Conservation (phyloP, 2,888 invertebrate genomes). For the Meteorus cinctellus region DNA sequence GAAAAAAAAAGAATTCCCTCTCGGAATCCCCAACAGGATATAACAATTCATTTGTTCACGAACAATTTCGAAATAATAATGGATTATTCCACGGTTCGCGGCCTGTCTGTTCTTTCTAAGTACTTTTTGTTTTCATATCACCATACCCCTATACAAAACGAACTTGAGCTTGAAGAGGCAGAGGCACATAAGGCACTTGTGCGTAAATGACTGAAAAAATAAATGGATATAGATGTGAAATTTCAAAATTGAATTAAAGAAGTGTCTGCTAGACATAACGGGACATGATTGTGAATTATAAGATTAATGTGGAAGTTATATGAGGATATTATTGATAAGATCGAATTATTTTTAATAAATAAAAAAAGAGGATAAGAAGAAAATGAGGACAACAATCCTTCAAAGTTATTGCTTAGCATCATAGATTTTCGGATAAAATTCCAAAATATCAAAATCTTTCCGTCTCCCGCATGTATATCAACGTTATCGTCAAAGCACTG, state of each 20-base stretch:
- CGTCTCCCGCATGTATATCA: background rate
- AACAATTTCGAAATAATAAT: background rate
- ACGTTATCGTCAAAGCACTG: background rate
- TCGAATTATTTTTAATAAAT: constrained; percentile 16
- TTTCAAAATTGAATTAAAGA: background rate
- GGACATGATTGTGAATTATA: background rate
- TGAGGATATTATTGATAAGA: constrained; percentile 4
- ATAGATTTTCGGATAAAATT: background rate
- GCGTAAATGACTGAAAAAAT: background rate
- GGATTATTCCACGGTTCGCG: background rate
- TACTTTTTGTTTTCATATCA: background rate
- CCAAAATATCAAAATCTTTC: background rate
- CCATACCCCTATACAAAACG: too few relatives aligned
- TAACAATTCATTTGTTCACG: too few relatives aligned
- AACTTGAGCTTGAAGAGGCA: constrained; percentile 5
- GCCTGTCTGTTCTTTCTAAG: background rate
- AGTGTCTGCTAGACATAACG: background rate
- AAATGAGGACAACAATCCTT: background rate
- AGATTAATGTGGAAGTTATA: background rate
- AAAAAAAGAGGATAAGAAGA: background rate
- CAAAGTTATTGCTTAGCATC: background rate
- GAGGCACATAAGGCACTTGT: constrained; percentile 3
- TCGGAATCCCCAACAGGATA: too few relatives aligned
- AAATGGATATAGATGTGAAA: background rate
- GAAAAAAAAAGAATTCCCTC: too few relatives aligned